Conservation (phyloP, 2,888 invertebrate species). For the Atherix ibis region DNA sequence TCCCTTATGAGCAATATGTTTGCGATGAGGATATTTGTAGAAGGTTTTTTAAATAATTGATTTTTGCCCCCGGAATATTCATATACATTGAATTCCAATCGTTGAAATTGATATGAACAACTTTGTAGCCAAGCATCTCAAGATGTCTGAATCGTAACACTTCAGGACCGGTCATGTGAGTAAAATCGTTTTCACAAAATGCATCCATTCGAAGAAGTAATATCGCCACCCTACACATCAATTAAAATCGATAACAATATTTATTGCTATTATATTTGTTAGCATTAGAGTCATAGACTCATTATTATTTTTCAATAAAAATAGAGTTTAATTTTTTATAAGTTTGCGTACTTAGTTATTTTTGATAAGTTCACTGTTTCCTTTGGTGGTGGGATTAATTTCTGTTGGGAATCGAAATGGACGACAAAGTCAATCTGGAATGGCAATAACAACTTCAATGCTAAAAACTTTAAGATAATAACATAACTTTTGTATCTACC, state of each 20-base stretch:
- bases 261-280: neutral
- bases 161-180: conserved; percentile 35
- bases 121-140: conserved; percentile 46
- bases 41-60: conserved; percentile 32
- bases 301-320: conserved; percentile 1
- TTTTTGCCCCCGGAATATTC: conserved; percentile 33
- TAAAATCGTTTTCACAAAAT: conserved; percentile 34
- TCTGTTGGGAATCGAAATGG: conserved; percentile 24
- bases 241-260: too few relatives aligned
- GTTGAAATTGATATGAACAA: conserved; percentile 35
- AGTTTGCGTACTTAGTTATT: conserved; percentile 25
- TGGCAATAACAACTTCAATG: conserved; percentile 2
- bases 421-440: conserved; percentile 29
- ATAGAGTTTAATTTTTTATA: too few relatives aligned
- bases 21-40: too few relatives aligned
- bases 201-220: conserved; percentile 33
- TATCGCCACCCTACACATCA: conserved; percentile 29
- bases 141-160: conserved; percentile 41
- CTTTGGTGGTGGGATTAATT: conserved; percentile 18
- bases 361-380: too few relatives aligned
- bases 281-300: too few relatives aligned
- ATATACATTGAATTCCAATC: conserved; percentile 41
- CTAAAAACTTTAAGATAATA: neutral
- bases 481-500: conserved; percentile 11
- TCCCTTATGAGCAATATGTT: too few relatives aligned